Evolutionary conservation across 2,888 invertebrate genomes (phyloP), one percentile per base, ranked within the genome.

Genomic region (Epirrhoe tristata): DNA sequence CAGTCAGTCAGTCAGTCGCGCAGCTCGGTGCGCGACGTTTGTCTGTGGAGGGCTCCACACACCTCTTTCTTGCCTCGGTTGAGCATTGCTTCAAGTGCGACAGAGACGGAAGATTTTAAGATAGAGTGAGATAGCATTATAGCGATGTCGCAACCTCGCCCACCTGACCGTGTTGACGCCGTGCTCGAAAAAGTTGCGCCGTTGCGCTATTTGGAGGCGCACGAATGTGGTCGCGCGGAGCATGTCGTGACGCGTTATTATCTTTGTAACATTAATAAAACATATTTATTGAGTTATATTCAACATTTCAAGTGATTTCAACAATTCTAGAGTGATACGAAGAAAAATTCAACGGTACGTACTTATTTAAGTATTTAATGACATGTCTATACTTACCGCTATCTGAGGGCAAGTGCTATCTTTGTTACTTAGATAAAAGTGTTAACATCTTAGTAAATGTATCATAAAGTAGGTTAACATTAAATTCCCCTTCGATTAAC

Each of bases 131-230:
- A 91, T 75, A 73, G 80, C 81, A 74, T 77, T 78, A 92, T 90
- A 90, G 88, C 92, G 87, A 90, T 92, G 93, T 92, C 93, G 93
- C 93, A 93, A 93, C 93, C 91, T 93, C 93, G 91, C 93, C 93
- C 93, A 93, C 93, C 93, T 93, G 93, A 93, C 92, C 90, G 92
- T 93, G 93, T 92, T 93, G 93, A 93, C 87, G 93, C 91, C 92
- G 92, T 89, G 89, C 91, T 92, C 89, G 90, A 91, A 92, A 92
- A 93, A 93, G 92, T 92, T 93, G 92, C 93, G 93, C 92, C 92
- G 92, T 89, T 91, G 93, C 93, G 93, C 93, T 93, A 92, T 91
- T 91, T 91, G 91, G 89, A 90, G 89, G 88, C 91, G 93, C 92
- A 92, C 93, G 93, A 88, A 90, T 90, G 88, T 92, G 84, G 83